These are phyloP conservation scores for Chelmon rostratus DNA, from an alignment of 2,797 vertebrate species.

Conservation along the genomic window DNA sequence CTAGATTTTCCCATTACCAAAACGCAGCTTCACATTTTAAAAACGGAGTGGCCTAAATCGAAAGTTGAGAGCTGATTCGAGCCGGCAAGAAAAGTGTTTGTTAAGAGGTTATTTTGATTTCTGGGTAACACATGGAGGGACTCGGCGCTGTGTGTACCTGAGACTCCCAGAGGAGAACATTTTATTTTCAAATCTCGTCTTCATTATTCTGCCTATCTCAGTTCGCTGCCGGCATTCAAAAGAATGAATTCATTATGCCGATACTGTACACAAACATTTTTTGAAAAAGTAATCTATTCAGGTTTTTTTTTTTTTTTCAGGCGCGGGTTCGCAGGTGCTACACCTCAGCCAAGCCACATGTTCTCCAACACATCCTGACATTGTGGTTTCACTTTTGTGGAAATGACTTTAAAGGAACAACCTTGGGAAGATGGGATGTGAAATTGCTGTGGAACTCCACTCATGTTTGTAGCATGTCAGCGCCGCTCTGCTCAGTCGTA, in stretches of 20 bases:
- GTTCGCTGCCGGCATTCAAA: constrained; percentile 33
- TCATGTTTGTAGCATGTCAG: constrained; percentile 50
- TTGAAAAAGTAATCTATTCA: constrained; percentile 37
- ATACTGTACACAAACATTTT: constrained; percentile 47
- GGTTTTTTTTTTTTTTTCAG: constrained; percentile 18
- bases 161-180: constrained; percentile 40
- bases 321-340: constrained; percentile 23
- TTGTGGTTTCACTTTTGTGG: constrained; percentile 24
- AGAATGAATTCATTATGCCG: constrained; percentile 52
- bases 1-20: constrained; percentile 82
- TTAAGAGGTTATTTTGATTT: constrained; percentile 75
- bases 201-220: constrained; percentile 56
- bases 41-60: constrained; percentile 78
- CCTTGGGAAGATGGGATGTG: constrained; percentile 51
- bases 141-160: constrained; percentile 41
- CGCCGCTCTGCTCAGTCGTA: constrained; percentile 4
- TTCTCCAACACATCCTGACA: constrained; percentile 24
- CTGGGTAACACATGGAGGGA: constrained; percentile 46
- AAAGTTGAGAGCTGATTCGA: constrained; percentile 69
- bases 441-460: constrained; percentile 46
- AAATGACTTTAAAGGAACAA: constrained; percentile 43
- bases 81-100: constrained; percentile 60
- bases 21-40: constrained; percentile 53
- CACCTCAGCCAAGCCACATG: constrained; percentile 1
- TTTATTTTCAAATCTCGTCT: constrained; percentile 60